Evolutionary conservation across 1,140 invertebrate genomes (phyloP).

Genomic region (Homalodisca vitripennis): DNA sequence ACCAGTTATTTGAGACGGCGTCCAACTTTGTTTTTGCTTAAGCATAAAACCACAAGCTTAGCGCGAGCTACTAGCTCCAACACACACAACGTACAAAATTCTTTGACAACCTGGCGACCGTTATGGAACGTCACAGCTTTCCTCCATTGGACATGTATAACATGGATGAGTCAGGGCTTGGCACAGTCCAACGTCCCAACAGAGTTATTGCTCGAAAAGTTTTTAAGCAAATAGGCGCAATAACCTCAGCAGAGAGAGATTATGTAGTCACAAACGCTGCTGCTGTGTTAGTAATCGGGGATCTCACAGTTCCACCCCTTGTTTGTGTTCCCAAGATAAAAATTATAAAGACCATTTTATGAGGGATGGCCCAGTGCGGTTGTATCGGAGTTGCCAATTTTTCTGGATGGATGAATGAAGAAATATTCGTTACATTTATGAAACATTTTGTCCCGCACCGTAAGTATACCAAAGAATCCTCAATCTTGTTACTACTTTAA

Average conservation of each 20-base stretch:
- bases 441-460: slow-evolving; percentile 46
- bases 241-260: slow-evolving; percentile 46
- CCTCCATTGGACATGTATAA: too few species aligned
- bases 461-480: slow-evolving; percentile 32
- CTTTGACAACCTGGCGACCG: too few species aligned
- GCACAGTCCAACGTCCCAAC: slow-evolving; percentile 45
- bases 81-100: too few species aligned
- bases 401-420: slow-evolving; percentile 52
- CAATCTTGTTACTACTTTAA: slow-evolving; percentile 39
- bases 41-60: too few species aligned
- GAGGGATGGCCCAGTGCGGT: slow-evolving; percentile 44
- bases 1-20: too few species aligned
- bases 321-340: slow-evolving; percentile 46
- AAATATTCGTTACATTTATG: slow-evolving; percentile 48
- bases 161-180: slow-evolving; percentile 49
- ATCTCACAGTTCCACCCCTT: slow-evolving; percentile 45
- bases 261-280: slow-evolving; percentile 44
- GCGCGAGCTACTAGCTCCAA: too few species aligned
- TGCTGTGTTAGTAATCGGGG: slow-evolving; percentile 44
- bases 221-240: slow-evolving; percentile 45
- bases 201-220: slow-evolving; percentile 45
- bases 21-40: too few species aligned
- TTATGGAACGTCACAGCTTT: too few species aligned
- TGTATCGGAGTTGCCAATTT: too few species aligned
- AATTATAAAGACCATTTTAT: slow-evolving; percentile 44